Base-by-base conservation (phyloP, 2,113 vertebrate genomes). In the Mesitornis unicolor region DNA sequence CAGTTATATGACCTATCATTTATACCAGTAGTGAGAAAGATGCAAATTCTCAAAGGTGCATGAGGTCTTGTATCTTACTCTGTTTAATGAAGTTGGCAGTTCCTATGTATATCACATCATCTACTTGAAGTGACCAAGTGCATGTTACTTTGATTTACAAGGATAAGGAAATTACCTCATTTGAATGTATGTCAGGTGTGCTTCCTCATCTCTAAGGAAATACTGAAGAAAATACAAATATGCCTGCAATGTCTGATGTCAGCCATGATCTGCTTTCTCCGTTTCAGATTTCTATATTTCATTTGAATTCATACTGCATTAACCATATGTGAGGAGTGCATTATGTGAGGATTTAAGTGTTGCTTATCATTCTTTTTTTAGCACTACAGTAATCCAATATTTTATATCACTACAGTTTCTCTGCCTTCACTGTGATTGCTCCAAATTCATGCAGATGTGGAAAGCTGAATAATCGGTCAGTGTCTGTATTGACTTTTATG, bases 241-340 rank as follows among this genome's bases (percentile, higher is more conserved):
- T 64, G 47, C 14, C 53, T 75, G 53, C 48, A 76, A 43, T 89
- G 33, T 43, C 57, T 91, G 65, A 84, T 91, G 65, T 87, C 84
- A 89, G 61, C 40, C 35, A 40, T 75, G 69, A 70, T 74, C 65
- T 87, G 25, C n/a, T 95, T 9, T 92, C 73, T 33, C 40, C 69
- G 45, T 22, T 95, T 93, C 83, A 82, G 67, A 57, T 42, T 87
- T 89, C 61, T 79, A 7, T 73, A 87, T 96, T 91, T 91, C 57
- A 83, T 89, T 82, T 94, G 45, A 87, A 94, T 89, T 82, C 61
- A 69, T 81, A 91, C 91, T 93, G 61, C 59, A 87, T 94, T 94
- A 87, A 84, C 81, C 33, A 38, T 82, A 91, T 61, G 74, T 71
- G 77, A 74, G 60, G 59, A 95, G 64, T 36, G 59, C 69, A 95